phyloP scores from a whole-genome alignment of 2,888 invertebrate species.

The Acrobasis repandana region DNA sequence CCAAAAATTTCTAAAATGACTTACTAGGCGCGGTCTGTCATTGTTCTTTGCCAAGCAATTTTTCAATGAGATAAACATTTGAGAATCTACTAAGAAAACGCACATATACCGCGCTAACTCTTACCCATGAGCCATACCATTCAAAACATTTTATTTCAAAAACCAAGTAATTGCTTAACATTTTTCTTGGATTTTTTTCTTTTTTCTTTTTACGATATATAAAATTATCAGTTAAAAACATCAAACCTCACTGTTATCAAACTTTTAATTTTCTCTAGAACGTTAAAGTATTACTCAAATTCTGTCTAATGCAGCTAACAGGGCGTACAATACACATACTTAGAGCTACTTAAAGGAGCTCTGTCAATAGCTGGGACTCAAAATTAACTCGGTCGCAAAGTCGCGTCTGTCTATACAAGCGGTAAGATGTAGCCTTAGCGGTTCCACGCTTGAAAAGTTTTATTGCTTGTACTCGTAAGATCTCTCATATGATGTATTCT shows the following conservation, averaged over 20 bases:
- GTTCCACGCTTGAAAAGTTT: background rate
- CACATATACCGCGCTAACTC: too few species aligned
- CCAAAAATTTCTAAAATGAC: too few species aligned
- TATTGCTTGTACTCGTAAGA: constrained; percentile 10
- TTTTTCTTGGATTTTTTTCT: too few species aligned
- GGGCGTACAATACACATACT: constrained; percentile 22
- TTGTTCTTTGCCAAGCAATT: too few species aligned
- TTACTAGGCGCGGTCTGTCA: too few species aligned
- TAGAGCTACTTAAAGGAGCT: constrained; percentile 16
- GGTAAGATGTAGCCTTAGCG: constrained; percentile 1
- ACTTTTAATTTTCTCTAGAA: background rate
- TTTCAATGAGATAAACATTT: too few species aligned
- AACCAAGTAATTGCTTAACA: too few species aligned
- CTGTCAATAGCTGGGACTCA: constrained; percentile 18
- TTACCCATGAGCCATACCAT: too few species aligned
- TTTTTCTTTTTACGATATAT: background rate
- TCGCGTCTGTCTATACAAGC: constrained; percentile 20
- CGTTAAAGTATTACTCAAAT: constrained; percentile 17
- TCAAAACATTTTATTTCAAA: too few species aligned
- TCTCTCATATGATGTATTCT: background rate
- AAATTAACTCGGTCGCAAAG: constrained; percentile 22
- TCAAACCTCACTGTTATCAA: background rate
- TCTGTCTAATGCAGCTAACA: constrained; percentile 21
- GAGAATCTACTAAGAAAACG: too few species aligned
- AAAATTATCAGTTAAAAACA: too few species aligned